These are phyloP conservation scores for Smithornis capensis DNA, from an alignment of 2,113 vertebrate species.

Conservation along the genomic window DNA sequence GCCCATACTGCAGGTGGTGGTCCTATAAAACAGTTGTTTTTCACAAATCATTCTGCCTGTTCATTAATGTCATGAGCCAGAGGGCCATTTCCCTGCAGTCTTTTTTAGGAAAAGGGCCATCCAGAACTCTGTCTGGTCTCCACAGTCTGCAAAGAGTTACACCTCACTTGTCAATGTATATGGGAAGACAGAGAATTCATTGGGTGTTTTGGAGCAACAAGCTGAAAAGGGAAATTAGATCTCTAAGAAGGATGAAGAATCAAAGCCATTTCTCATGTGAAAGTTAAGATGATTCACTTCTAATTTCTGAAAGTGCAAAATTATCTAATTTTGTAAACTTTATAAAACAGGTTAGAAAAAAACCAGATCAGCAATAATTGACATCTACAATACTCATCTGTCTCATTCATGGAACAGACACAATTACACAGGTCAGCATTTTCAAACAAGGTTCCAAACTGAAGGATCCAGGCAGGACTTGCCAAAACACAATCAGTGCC, in stretches of 20 bases:
- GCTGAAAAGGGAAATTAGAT: not conserved
- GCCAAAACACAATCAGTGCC: not conserved
- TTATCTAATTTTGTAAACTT: not conserved
- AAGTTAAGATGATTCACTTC: not conserved
- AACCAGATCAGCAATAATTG: not conserved
- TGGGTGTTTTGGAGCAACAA: not conserved
- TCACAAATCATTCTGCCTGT: conserved; percentile 55
- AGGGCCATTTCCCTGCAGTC: not conserved
- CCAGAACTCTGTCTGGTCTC: not conserved
- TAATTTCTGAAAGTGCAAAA: not conserved
- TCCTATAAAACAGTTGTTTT: conserved; percentile 52
- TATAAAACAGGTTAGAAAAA: not conserved
- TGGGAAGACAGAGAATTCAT: not conserved
- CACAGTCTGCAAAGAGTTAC: not conserved
- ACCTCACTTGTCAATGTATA: not conserved
- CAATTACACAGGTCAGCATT: not conserved
- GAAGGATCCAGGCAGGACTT: not conserved
- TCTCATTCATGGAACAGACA: not conserved
- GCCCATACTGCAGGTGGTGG: conserved; percentile 46
- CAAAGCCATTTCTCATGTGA: not conserved
- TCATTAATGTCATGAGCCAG: conserved; percentile 31
- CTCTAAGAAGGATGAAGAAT: not conserved
- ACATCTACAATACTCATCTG: not conserved
- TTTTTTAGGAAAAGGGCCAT: not conserved
- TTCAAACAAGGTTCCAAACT: not conserved